Evolutionary conservation across 2,888 invertebrate species (phyloP).

Genomic region (Drosophila siamana): DNA sequence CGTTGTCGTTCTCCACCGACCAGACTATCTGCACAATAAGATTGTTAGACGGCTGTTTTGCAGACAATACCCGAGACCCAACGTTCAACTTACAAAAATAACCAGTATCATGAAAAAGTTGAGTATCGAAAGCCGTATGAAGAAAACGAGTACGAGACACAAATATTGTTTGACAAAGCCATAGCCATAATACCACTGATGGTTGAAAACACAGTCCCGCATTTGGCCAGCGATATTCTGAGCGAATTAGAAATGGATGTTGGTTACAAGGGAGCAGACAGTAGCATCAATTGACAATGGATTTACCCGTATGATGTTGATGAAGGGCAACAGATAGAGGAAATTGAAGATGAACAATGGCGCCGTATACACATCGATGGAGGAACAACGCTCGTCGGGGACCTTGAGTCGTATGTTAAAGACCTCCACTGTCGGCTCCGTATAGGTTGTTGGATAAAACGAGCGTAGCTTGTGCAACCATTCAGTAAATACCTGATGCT

Average conservation of each 20-base stretch:
- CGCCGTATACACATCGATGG: constrained; percentile 42
- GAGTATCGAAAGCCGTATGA: constrained; percentile 63
- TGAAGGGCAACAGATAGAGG: constrained; percentile 72
- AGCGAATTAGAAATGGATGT: background rate
- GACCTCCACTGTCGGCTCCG: constrained; percentile 45
- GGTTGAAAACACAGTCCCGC: constrained; percentile 66
- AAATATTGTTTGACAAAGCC: constrained; percentile 58
- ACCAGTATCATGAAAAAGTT: constrained; percentile 49
- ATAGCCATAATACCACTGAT: constrained; percentile 78
- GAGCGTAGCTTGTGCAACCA: constrained; percentile 56
- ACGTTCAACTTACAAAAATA: constrained; percentile 50
- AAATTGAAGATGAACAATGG: constrained; percentile 71
- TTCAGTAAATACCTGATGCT: constrained; percentile 70
- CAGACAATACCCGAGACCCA: background rate
- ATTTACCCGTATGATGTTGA: constrained; percentile 69
- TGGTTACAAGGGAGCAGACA: background rate
- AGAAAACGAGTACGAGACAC: constrained; percentile 60
- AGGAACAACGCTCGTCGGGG: constrained; percentile 45
- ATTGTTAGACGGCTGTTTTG: background rate
- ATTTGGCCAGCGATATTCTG: constrained; percentile 70
- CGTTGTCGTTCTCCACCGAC: constrained; percentile 19
- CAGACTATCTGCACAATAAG: constrained; percentile 44
- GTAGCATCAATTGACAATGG: background rate
- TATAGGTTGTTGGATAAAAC: background rate
- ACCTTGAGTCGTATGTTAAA: constrained; percentile 52